phyloP scores from a whole-genome alignment of 2,797 vertebrate species.

The Lithobates sylvaticus region DNA sequence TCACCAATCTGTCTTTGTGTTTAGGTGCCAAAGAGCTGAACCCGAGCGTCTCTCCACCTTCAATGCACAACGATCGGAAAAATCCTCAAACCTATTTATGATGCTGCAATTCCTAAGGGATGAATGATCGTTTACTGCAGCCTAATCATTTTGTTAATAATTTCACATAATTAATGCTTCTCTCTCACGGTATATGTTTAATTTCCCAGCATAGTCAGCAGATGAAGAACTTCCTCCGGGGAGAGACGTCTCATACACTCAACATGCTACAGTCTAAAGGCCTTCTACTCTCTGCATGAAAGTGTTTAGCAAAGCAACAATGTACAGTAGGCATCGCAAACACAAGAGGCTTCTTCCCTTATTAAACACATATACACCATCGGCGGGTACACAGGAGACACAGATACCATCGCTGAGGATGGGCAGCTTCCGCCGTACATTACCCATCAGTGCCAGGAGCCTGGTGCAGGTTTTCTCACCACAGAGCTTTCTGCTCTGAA shows the following conservation, averaged over 20 bases:
- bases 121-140: constrained; percentile 22
- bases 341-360: not conserved
- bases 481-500: too few species aligned
- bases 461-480: too few species aligned
- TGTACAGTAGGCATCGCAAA: not conserved
- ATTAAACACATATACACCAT: too few species aligned
- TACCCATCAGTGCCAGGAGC: too few species aligned
- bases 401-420: too few species aligned
- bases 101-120: constrained; percentile 20
- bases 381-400: too few species aligned
- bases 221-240: constrained; percentile 25
- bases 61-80: not conserved
- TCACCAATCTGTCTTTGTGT: not conserved
- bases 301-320: constrained; percentile 24
- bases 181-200: constrained; percentile 25
- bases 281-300: constrained; percentile 27
- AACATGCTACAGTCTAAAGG: constrained; percentile 31
- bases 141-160: constrained; percentile 49
- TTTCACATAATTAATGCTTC: constrained; percentile 43
- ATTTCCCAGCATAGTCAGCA: constrained; percentile 48
- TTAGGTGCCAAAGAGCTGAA: not conserved
- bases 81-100: not conserved
- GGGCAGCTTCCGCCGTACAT: too few species aligned
- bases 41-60: not conserved
- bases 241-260: constrained; percentile 17